Evolutionary conservation across 1,140 invertebrate species (phyloP), one percentile per base, ranked within the genome.

Genomic region (Brachionus plicatilis): DNA sequence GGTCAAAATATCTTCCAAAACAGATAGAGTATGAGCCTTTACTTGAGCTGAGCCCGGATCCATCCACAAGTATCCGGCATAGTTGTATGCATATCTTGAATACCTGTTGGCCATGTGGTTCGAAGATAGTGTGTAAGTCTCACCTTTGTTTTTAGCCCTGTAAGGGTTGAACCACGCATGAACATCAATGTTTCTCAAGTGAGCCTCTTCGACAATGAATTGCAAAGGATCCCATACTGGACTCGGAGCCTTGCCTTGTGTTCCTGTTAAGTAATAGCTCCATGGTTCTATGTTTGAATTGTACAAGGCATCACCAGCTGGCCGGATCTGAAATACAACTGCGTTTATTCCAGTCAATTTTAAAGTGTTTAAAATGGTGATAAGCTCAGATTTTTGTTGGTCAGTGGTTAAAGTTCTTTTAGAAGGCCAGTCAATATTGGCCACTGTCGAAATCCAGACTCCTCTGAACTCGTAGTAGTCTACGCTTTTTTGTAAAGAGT

Each of bases 151-250:
- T 76, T 27, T 68, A 14, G 85, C 85, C 43, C 85, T 84, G 84
- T 88, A 89, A 1, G 88, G 88, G 76, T 89, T 89, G 60, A 88
- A 87, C 88, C 88, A 89, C 0, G 88, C 87, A 84, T 89, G 88
- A 0, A 89, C 86, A 79, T 89, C 88, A 47, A 88, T 86, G 47
- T 87, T 87, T 50, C 86, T 82, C 8, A 41, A 75, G 60, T 88
- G 87, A 1, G 86, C 86, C 75, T 88, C 86, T 5, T 80, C 27
- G 7, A 88, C 72, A 1, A 86, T 72, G 72, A 87, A 87, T 68
- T 86, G 50, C 3, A 89, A 85, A n/a, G 88, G 88, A 56, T 89
- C 88, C 66, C 86, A 89, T 50, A 72, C 86, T 8, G 87, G 87
- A 53, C 27, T 76, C 0, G 88, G 88, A 2, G 86, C 85, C 47